These are phyloP conservation scores for Ovis aries DNA, from an alignment of 2,113 vertebrate species.

Conservation along the genomic window DNA sequence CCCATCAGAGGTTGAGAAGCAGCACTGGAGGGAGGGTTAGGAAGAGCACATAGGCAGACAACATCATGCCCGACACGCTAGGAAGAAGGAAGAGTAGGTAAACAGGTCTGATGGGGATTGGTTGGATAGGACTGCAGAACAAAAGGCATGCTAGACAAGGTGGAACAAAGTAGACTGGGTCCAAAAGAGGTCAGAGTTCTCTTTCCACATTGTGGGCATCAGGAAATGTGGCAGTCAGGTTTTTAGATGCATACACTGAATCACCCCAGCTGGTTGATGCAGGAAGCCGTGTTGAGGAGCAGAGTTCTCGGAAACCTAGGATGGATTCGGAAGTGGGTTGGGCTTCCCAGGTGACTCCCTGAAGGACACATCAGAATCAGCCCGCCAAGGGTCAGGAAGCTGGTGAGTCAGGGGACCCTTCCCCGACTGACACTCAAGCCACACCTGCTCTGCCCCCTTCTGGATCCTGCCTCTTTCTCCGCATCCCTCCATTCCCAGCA, in stretches of 20 bases:
- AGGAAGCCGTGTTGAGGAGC: not conserved
- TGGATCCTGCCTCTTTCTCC: not conserved
- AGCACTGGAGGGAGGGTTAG: not conserved
- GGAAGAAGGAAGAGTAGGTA: not conserved
- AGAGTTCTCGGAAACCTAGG: not conserved
- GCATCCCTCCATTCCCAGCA: not conserved
- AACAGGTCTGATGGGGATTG: not conserved
- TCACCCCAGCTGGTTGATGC: not conserved
- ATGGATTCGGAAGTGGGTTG: not conserved
- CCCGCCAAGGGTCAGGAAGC: not conserved
- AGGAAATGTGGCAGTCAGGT: not conserved
- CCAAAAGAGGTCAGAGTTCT: not conserved
- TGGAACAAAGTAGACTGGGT: not conserved
- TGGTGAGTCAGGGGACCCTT: not conserved
- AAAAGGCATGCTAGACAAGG: not conserved
- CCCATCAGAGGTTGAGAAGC: not conserved
- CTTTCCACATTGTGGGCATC: not conserved
- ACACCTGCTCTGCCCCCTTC: not conserved
- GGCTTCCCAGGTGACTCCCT: not conserved
- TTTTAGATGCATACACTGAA: not conserved
- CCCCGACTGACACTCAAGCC: not conserved
- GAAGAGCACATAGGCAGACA: not conserved
- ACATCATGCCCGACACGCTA: not conserved
- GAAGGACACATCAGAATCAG: not conserved
- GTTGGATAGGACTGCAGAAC: not conserved